Evolutionary conservation across 2,113 vertebrate genomes (phyloP).

Genomic region (Lasiurus borealis): DNA sequence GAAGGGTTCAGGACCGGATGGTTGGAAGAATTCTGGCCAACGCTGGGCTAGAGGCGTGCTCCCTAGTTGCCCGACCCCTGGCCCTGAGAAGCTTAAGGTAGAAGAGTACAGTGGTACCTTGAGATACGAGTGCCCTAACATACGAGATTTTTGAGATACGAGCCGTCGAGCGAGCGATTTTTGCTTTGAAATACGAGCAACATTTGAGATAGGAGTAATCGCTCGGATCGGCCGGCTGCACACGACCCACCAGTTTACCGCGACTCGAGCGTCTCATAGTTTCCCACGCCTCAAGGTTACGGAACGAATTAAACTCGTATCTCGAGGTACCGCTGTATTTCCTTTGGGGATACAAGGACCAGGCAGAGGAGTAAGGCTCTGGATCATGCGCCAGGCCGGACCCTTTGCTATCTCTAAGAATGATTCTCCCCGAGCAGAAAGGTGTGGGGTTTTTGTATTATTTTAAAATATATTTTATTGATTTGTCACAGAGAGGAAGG

Average conservation of each 20-base stretch:
- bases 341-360: neutral
- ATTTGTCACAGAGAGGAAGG: too few relatives aligned
- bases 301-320: too few relatives aligned
- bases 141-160: too few relatives aligned
- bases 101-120: neutral
- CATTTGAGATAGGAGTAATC: too few relatives aligned
- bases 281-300: too few relatives aligned
- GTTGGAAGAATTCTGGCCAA: neutral
- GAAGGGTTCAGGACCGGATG: neutral
- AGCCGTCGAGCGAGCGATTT: too few relatives aligned
- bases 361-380: neutral
- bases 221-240: too few relatives aligned
- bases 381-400: neutral
- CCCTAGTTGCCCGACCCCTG: neutral
- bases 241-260: too few relatives aligned
- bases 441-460: neutral
- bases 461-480: too few relatives aligned
- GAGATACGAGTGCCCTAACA: too few relatives aligned
- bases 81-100: neutral
- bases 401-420: neutral
- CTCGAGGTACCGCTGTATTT: neutral
- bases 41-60: neutral
- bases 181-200: too few relatives aligned
- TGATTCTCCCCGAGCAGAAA: neutral
- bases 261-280: too few relatives aligned